Conservation (phyloP, 2,797 vertebrate species). For the Centropyge bicolor region DNA sequence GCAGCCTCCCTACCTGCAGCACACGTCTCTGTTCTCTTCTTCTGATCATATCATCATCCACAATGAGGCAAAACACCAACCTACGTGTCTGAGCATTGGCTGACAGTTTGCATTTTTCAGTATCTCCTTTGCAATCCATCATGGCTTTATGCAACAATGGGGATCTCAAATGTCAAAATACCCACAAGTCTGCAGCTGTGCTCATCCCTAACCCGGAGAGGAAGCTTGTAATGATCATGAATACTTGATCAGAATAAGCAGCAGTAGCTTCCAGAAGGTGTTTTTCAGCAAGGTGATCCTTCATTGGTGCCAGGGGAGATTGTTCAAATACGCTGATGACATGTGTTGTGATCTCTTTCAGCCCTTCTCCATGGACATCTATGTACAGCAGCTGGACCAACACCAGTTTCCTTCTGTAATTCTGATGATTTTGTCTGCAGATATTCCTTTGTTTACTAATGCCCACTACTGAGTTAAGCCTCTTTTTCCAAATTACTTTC, state of each 20-base stretch:
- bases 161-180: conserved; percentile 39
- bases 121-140: conserved; percentile 9
- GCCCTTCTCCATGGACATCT: not conserved
- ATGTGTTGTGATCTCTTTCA: not conserved
- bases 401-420: not conserved
- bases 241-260: conserved; percentile 16
- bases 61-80: not conserved
- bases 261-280: conserved; percentile 2
- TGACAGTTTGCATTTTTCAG: conserved; percentile 16
- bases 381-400: not conserved
- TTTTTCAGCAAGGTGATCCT: conserved; percentile 18
- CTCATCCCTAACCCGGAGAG: not conserved
- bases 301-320: not conserved
- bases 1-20: not conserved
- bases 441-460: conserved; percentile 10
- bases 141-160: conserved; percentile 3
- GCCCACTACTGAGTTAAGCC: not conserved
- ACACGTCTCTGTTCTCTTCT: not conserved
- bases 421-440: not conserved
- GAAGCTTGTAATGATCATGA: conserved; percentile 6
- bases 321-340: not conserved
- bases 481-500: not conserved
- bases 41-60: conserved; percentile 7
- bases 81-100: not conserved
- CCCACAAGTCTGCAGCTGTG: conserved; percentile 3